These are phyloP conservation scores for Kryptopterus vitreolus DNA, from an alignment of 2,797 vertebrate species.

Conservation along the genomic window DNA sequence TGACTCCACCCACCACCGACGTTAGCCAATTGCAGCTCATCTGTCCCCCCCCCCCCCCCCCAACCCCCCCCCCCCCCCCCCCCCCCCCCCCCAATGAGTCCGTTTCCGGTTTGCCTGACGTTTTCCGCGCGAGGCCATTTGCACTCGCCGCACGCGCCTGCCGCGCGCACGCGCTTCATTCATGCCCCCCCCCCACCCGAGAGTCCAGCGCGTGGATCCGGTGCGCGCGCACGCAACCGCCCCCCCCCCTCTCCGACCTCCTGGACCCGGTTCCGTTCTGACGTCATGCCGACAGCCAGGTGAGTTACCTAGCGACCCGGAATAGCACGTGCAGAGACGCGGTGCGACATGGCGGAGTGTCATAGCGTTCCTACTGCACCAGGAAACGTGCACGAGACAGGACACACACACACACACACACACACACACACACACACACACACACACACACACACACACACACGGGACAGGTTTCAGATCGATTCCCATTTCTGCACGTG, in stretches of 20 bases:
- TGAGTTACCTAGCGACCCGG: conserved; percentile 5
- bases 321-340: too few relatives aligned
- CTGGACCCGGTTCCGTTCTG: neutral
- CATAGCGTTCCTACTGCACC: too few relatives aligned
- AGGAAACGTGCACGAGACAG: too few relatives aligned
- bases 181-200: neutral
- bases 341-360: neutral
- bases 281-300: conserved; percentile 49
- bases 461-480: too few relatives aligned
- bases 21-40: neutral
- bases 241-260: neutral
- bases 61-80: too few relatives aligned
- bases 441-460: too few relatives aligned
- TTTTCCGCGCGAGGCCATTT: neutral
- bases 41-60: too few relatives aligned
- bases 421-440: too few relatives aligned
- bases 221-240: neutral
- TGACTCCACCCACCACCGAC: neutral
- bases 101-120: conserved; percentile 3
- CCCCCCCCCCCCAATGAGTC: too few relatives aligned
- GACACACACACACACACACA: too few relatives aligned
- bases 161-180: neutral
- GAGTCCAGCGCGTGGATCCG: too few relatives aligned
- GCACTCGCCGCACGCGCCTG: neutral
- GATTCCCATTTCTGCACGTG: neutral